Evolutionary conservation across 2,797 vertebrate species (phyloP).

Genomic region (Varecia variegata): DNA sequence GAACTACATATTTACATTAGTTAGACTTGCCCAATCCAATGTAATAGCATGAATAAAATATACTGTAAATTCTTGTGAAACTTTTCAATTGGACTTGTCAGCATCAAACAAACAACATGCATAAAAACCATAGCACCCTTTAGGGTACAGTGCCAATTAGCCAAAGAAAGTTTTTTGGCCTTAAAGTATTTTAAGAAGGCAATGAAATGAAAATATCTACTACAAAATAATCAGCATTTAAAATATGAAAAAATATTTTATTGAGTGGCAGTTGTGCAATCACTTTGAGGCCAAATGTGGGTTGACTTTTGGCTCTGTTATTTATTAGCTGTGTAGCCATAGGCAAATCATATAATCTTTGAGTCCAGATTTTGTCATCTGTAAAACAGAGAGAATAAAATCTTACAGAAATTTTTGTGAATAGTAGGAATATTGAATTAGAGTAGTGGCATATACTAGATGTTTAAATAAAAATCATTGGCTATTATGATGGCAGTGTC

Average conservation of each 20-base stretch:
- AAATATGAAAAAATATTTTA: neutral
- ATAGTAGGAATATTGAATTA: neutral
- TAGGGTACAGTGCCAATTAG: neutral
- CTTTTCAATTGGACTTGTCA: neutral
- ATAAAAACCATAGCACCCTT: neutral
- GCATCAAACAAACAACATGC: neutral
- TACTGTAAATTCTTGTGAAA: constrained; percentile 13
- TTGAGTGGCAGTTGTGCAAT: neutral
- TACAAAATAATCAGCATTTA: constrained; percentile 5
- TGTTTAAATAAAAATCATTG: constrained; percentile 54
- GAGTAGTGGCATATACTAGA: neutral
- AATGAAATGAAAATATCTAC: constrained; percentile 11
- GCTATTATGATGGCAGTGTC: neutral
- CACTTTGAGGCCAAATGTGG: neutral
- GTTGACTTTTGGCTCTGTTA: neutral
- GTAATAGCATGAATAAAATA: neutral
- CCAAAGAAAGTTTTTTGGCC: neutral
- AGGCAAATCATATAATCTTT: neutral
- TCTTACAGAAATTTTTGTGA: constrained; percentile 5
- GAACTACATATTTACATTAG: neutral
- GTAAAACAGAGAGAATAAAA: constrained; percentile 49
- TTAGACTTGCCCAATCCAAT: neutral
- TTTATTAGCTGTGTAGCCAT: neutral
- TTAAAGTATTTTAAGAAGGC: constrained; percentile 5
- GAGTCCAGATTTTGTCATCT: constrained; percentile 24